Base-by-base conservation (phyloP, 2,113 vertebrate species). In the Rissa tridactyla region DNA sequence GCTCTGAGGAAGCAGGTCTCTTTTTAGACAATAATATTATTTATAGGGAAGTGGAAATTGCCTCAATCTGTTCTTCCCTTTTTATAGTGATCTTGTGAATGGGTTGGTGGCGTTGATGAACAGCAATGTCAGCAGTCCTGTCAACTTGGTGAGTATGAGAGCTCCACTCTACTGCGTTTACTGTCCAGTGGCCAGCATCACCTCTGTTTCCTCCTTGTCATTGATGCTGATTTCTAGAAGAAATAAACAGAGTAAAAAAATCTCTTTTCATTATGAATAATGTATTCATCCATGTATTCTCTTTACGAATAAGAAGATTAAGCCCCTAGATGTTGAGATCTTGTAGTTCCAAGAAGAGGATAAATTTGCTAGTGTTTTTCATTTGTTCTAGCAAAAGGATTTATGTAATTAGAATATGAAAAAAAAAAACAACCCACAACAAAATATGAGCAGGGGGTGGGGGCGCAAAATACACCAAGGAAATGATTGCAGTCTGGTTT, bases 71-170 rank as follows among this genome's bases (percentile, higher is more conserved):
- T 42, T 75, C 44, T 83, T 90, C 55, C 8, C 29, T 84, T 95
- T 96, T 98, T 86, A 15, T 83, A 99, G 99, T 44, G 99, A 99
- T 89, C 98, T 99, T 93, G 99, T 99, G 89, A 99, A 99, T 0
- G 99, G 99, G 26, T 98, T 99, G 58, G 99, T 99, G 95, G 97
- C 99, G 3, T 95, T 99, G 97, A 99, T 99, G 99, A 99, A 99
- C 98, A 99, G 99, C 94, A 99, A 99, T 40, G 98, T 99, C 96
- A 99, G 99, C 98, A 99, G 99, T 96, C 99, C 99, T 8, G 99
- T 99, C 92, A 99, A 99, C 95, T 98, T 99, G 99, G 99, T 99
- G 96, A 99, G 99, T 98, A 69, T 13, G 40, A 79, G 10, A 25
- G 14, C 62, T 91, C 14, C 36, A 7, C 16, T 70, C 10, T 42